Base-by-base conservation (phyloP, 2,797 vertebrate species). In the Hemibagrus guttatus region DNA sequence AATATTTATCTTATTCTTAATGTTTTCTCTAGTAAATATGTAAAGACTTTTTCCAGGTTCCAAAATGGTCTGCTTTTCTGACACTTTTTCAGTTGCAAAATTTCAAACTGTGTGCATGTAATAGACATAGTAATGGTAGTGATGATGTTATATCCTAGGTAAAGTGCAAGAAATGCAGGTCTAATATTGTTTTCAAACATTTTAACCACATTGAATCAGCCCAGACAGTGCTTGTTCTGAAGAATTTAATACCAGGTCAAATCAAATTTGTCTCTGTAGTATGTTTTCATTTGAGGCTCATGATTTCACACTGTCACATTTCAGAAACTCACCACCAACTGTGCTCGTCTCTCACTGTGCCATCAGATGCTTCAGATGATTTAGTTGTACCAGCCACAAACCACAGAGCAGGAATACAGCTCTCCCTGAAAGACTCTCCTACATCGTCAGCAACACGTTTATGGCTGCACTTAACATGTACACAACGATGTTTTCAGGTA, bases 311-410 rank as follows among this genome's bases (percentile, higher is more conserved):
- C 35, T 39, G 63, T 63, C 42, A 75, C 81, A 84, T 87, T 66
- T 85, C 58, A 61, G 68, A 72, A 66, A 54, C 78, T 87, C 78
- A 42, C 85, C 85, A 87, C 84, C 87, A 84, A 74, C 84, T 56
- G 46, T 86, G 64, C 42, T 87, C 61, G 85, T 85, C 84, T 59
- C 14, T 83, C 68, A 85, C 76, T 80, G 84, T 87, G 68, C 64
- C 84, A 79, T 89, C 86, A 87, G 84, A 89, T 87, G 84, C 68
- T 87, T 87, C 69, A 81, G 79, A 81, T 89, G 86, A 89, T 90
- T 89, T 89, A 90, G 66, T 75, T 86, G 80, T 61, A 84, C 63
- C 63, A 86, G 81, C 82, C 82, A 71, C 88, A 90, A 89, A 85
- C 89, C 89, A 84, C 89, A 90, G 82, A 87, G 84, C 69, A 87